Conservation (phyloP, 2,888 invertebrate species). For the Callinectes sapidus region DNA sequence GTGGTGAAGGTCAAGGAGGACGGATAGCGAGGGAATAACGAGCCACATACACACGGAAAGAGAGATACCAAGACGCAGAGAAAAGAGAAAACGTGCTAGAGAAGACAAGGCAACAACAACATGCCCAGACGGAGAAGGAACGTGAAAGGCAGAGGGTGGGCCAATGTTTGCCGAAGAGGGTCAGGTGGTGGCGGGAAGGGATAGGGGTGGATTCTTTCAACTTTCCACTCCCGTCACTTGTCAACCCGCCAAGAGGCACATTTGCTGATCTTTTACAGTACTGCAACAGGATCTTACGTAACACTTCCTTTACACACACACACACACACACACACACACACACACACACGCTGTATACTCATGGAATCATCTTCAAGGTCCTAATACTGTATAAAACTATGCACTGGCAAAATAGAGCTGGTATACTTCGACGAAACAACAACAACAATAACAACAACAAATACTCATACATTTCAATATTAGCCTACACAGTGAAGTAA, state of each 20-base stretch:
- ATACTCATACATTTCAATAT: no score
- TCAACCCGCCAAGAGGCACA: not conserved
- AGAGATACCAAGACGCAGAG: not conserved
- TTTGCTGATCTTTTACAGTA: not conserved
- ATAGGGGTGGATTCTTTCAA: not conserved
- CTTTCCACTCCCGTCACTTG: not conserved
- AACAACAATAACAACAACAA: no score
- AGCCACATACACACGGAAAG: not conserved
- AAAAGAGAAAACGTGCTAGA: not conserved
- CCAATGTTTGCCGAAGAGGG: not conserved
- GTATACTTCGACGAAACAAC: no score
- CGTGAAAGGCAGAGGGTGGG: not conserved
- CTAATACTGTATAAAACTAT: no score
- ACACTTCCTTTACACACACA: no score
- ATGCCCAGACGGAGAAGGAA: not conserved
- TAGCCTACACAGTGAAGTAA: no score
- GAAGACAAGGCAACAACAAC: not conserved
- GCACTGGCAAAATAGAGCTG: no score
- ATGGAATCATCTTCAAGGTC: no score
- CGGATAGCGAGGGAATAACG: not conserved
- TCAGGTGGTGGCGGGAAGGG: not conserved
- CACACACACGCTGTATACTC: no score
- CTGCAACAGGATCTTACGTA: no score
- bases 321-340: no score
- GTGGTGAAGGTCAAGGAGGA: not conserved